Conservation (phyloP, 2,888 invertebrate species). For the Anoplius nigerrimus region DNA sequence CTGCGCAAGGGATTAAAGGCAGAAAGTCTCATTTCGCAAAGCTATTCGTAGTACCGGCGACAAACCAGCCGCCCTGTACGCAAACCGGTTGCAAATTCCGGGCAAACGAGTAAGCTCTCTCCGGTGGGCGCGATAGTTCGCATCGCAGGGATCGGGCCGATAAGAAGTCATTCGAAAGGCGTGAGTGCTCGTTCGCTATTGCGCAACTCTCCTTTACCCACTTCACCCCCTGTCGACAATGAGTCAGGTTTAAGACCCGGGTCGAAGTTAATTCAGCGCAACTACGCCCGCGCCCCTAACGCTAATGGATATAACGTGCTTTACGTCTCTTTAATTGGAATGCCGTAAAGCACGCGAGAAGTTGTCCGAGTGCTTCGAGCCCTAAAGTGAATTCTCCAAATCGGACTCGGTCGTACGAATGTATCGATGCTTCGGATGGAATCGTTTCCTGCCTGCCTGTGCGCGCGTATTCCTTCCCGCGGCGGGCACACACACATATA, state of each 20-base stretch:
- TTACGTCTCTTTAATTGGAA: constrained; percentile 5
- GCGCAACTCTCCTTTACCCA: constrained; percentile 20
- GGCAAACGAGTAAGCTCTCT: too few relatives aligned
- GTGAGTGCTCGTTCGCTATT: not conserved
- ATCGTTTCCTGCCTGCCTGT: too few relatives aligned
- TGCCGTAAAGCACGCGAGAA: constrained; percentile 22
- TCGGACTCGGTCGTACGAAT: not conserved
- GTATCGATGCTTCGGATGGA: too few relatives aligned
- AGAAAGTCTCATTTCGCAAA: constrained; percentile 32
- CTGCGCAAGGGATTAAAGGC: constrained; percentile 38
- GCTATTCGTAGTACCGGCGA: constrained; percentile 41
- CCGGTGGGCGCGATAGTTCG: not conserved
- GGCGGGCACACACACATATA: too few relatives aligned
- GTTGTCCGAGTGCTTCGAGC: not conserved
- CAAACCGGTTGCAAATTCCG: too few relatives aligned
- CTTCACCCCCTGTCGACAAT: constrained; percentile 14
- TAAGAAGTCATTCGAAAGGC: too few relatives aligned
- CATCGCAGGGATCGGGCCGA: not conserved
- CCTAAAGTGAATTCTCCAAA: constrained; percentile 1
- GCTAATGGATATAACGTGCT: constrained; percentile 20
- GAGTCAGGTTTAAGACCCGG: too few relatives aligned
- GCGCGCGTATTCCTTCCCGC: too few relatives aligned
- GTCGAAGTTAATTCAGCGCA: too few relatives aligned
- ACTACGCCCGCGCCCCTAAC: not conserved
- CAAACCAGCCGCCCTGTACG: constrained; percentile 16